These are phyloP conservation scores for Limonius californicus DNA, from an alignment of 1,140 invertebrate species.

Conservation along the genomic window DNA sequence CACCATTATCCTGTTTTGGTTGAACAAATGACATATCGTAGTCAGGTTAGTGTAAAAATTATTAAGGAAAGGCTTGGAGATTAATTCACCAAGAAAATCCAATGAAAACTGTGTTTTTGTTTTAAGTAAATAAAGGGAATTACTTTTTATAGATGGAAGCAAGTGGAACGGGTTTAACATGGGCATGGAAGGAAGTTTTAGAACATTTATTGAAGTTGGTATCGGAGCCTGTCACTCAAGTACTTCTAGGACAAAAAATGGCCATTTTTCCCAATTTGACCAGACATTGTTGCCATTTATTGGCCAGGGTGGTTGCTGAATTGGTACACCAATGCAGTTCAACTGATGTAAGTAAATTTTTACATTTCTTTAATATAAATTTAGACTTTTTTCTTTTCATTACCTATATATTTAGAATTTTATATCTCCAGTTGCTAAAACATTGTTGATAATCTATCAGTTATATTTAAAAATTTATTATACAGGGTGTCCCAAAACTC, in stretches of 20 bases:
- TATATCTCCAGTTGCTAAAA: no score
- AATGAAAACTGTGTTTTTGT: no score
- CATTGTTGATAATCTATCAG: no score
- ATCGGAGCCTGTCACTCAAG: slow-evolving; percentile 64
- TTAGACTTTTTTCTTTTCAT: no score
- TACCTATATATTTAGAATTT: no score
- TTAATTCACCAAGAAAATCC: no score
- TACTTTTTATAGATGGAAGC: slow-evolving; percentile 53
- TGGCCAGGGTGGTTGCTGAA: slow-evolving; percentile 84
- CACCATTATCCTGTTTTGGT: slow-evolving; percentile 77
- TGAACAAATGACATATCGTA: slow-evolving; percentile 76
- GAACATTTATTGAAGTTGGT: slow-evolving; percentile 79
- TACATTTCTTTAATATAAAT: no score
- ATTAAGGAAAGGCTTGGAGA: no score
- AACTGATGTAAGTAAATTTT: slow-evolving; percentile 52
- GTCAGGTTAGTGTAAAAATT: no score
- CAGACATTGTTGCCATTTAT: slow-evolving; percentile 79
- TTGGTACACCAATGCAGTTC: slow-evolving; percentile 75
- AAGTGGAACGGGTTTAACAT: slow-evolving; percentile 50
- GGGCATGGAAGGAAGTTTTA: slow-evolving; percentile 82
- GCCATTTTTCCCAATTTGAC: slow-evolving; percentile 62
- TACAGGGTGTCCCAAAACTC: no score
- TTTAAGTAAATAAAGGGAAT: no score
- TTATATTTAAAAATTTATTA: no score
- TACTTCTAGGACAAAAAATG: slow-evolving; percentile 56